phyloP scores from a whole-genome alignment of 2,888 invertebrate genomes.

The Napeogenes sylphis region DNA sequence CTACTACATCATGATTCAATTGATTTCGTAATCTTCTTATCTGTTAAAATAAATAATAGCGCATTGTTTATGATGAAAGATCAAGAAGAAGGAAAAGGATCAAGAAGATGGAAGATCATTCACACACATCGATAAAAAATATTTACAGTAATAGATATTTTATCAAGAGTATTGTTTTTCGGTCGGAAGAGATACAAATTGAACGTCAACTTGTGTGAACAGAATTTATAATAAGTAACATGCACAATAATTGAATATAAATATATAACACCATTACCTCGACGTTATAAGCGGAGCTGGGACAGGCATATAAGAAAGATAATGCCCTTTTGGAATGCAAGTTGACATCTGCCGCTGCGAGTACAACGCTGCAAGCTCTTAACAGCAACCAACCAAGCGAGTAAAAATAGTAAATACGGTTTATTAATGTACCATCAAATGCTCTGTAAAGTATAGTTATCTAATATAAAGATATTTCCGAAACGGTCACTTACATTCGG shows the following conservation, averaged over 20 bases:
- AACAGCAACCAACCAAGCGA: conserved; percentile 81
- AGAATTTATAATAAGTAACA: too few relatives aligned
- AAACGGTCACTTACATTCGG: neutral
- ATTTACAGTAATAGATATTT: too few relatives aligned
- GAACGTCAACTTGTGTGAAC: too few relatives aligned
- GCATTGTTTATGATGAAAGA: too few relatives aligned
- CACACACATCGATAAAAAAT: too few relatives aligned
- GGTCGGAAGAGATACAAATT: too few relatives aligned
- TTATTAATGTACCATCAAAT: conserved; percentile 47
- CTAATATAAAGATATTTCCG: neutral
- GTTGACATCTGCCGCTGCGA: conserved; percentile 78
- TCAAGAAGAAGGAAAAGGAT: too few relatives aligned
- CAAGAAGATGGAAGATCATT: too few relatives aligned
- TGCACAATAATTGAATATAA: too few relatives aligned
- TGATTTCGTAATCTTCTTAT: conserved; percentile 78
- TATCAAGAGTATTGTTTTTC: too few relatives aligned
- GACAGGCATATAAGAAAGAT: conserved; percentile 61
- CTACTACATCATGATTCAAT: conserved; percentile 74
- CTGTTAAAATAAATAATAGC: conserved; percentile 12
- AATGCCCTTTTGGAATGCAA: conserved; percentile 74
- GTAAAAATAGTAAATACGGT: conserved; percentile 78
- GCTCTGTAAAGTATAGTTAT: conserved; percentile 34
- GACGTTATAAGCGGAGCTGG: conserved; percentile 72
- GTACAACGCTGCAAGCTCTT: conserved; percentile 79
- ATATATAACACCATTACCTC: conserved; percentile 65